Conservation (phyloP, 2,888 invertebrate species). For the Nasonia oneida region DNA sequence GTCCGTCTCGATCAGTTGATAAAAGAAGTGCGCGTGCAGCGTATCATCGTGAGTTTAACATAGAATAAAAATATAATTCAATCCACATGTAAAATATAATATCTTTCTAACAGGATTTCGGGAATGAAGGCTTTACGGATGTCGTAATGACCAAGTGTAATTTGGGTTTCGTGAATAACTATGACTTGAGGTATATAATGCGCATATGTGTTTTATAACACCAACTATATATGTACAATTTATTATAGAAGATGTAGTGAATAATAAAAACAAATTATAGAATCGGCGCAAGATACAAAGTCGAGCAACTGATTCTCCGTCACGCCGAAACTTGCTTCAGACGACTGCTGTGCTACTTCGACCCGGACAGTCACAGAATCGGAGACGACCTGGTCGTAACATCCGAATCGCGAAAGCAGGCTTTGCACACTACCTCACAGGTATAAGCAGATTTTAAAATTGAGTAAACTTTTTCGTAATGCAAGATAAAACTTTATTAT, state of each 20-base stretch:
- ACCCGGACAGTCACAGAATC: too few relatives aligned
- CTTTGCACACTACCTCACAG: background rate
- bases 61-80: background rate
- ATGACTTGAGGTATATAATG: background rate
- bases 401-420: too few relatives aligned
- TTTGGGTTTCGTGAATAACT: conserved; percentile 19
- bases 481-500: background rate
- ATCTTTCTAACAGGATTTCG: background rate
- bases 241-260: too few relatives aligned
- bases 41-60: conserved; percentile 1
- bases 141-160: background rate
- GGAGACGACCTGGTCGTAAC: too few relatives aligned
- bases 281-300: too few relatives aligned
- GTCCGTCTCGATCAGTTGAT: background rate
- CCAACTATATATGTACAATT: background rate
- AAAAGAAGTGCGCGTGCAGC: conserved; percentile 11
- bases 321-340: too few relatives aligned
- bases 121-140: background rate
- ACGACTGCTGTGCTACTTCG: too few relatives aligned
- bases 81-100: background rate
- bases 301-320: too few relatives aligned
- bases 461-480: too few relatives aligned
- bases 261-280: too few relatives aligned
- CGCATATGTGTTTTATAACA: background rate
- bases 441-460: background rate